Conservation (phyloP, 2,888 invertebrate genomes). For the Brachylomia viminalis region DNA sequence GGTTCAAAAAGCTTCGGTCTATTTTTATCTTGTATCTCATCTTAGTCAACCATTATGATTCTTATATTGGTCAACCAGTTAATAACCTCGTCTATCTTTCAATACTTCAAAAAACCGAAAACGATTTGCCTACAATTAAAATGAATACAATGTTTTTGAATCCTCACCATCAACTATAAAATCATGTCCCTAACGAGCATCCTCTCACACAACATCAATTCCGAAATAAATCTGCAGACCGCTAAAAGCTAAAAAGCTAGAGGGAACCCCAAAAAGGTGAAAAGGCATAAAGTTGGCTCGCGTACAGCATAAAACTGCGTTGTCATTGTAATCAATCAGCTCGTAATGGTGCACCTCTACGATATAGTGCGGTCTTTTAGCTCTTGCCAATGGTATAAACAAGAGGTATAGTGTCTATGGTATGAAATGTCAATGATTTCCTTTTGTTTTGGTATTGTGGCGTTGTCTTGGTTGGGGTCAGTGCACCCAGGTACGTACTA, state of each 20-base stretch:
- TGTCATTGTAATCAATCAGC: conserved; percentile 88
- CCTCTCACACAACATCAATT: conserved; percentile 13
- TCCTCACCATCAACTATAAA: not conserved
- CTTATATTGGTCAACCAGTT: not conserved
- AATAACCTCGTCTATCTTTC: not conserved
- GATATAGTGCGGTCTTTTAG: conserved; percentile 31
- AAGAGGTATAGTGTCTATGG: conserved; percentile 10
- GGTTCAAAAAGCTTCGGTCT: too few relatives aligned
- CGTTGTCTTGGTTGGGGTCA: too few relatives aligned
- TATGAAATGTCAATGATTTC: conserved; percentile 19
- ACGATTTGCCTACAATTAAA: not conserved
- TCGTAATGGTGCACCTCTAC: conserved; percentile 61
- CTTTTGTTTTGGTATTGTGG: conserved; percentile 3
- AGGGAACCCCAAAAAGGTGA: conserved; percentile 77
- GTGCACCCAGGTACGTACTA: too few relatives aligned
- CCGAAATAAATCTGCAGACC: conserved; percentile 25
- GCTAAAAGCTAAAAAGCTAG: conserved; percentile 59
- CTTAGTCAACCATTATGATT: not conserved
- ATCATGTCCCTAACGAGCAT: conserved; percentile 3
- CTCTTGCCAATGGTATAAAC: conserved; percentile 25
- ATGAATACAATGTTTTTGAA: not conserved
- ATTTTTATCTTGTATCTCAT: not conserved
- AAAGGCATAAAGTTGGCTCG: conserved; percentile 81
- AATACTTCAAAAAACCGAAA: not conserved
- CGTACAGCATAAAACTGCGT: conserved; percentile 75